Conservation (phyloP, 2,888 invertebrate species). For the Drosophila rellima region DNA sequence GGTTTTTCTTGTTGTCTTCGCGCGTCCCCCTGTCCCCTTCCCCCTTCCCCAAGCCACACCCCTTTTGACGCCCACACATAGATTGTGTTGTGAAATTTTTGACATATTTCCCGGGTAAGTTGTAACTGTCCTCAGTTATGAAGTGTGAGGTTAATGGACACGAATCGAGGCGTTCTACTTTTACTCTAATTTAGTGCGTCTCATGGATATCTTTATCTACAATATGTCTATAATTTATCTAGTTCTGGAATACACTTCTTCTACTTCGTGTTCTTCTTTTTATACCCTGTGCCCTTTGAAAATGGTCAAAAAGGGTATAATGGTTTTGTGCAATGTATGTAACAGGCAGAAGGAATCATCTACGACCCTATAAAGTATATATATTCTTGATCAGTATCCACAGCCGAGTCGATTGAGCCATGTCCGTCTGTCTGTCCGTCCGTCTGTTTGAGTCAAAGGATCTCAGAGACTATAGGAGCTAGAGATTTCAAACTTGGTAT, state of each 20-base stretch:
- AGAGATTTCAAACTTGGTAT: no score
- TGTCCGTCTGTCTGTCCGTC: no score
- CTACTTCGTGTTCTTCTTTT: no score
- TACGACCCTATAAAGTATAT: no score
- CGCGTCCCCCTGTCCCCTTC: constrained; percentile 13
- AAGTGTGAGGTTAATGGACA: constrained; percentile 63
- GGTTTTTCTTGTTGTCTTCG: constrained; percentile 82
- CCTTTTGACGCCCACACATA: constrained; percentile 20
- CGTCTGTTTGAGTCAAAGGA: no score
- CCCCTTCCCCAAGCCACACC: neutral
- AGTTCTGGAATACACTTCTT: constrained; percentile 19
- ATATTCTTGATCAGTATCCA: no score
- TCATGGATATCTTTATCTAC: neutral
- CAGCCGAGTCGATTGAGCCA: no score
- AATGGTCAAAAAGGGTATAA: no score
- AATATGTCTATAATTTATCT: neutral
- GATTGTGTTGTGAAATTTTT: constrained; percentile 62
- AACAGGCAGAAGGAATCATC: no score
- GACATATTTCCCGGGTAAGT: constrained; percentile 60
- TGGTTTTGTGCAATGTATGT: no score
- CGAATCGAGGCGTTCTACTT: constrained; percentile 21
- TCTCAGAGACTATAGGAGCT: no score
- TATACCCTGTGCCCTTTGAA: no score
- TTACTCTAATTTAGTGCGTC: neutral
- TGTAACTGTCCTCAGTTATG: constrained; percentile 51